These are phyloP conservation scores for Atractosteus spatula DNA, from an alignment of 2,113 vertebrate species.

Conservation along the genomic window DNA sequence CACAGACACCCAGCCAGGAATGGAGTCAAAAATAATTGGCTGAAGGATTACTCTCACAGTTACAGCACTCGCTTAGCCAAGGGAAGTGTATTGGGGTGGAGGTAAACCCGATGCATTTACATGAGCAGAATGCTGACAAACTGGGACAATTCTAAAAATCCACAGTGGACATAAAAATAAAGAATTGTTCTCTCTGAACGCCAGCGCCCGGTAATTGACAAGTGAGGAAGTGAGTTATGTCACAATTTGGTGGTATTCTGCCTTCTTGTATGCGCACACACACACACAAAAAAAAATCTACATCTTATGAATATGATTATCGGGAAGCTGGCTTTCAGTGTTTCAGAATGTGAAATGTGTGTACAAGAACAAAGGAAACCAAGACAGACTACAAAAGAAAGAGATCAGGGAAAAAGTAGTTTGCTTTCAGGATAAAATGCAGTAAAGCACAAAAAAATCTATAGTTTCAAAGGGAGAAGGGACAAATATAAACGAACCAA, in stretches of 20 bases:
- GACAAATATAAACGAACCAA: too few species aligned
- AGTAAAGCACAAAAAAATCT: too few species aligned
- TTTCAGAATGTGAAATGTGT: conserved; percentile 17
- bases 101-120: conserved; percentile 21
- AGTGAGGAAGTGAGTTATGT: conserved; percentile 49
- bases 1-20: conserved; percentile 38
- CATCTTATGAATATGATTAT: conserved; percentile 36
- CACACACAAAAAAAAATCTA: conserved; percentile 36
- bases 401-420: too few species aligned
- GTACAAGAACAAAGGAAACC: too few species aligned
- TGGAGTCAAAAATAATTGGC: conserved; percentile 32
- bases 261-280: conserved; percentile 19
- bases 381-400: too few species aligned
- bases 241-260: conserved; percentile 43
- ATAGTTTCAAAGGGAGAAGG: too few species aligned
- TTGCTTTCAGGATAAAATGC: too few species aligned
- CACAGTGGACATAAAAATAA: conserved; percentile 24
- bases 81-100: conserved; percentile 9
- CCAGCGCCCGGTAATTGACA: conserved; percentile 43
- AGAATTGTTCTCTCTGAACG: conserved; percentile 26
- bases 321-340: neutral
- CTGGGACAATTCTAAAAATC: conserved; percentile 34
- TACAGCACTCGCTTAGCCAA: neutral
- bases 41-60: conserved; percentile 19
- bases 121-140: conserved; percentile 41